Evolutionary conservation across 2,113 vertebrate genomes (phyloP).

Genomic region (Chlorodrepanis virens): DNA sequence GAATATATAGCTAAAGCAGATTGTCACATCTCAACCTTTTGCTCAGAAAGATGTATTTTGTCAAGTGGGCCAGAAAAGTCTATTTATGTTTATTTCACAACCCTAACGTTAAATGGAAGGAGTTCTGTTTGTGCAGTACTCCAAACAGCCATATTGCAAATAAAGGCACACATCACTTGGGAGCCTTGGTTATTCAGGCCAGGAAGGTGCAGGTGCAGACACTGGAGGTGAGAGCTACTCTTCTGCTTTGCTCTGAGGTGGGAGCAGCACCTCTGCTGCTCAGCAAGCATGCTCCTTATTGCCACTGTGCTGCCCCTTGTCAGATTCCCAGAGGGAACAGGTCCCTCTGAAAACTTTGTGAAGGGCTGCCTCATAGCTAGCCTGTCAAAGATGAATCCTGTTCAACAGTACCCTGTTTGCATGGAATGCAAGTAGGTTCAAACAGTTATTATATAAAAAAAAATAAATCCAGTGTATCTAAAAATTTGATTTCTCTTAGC

Average conservation of each 20-base stretch:
- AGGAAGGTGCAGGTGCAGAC: neutral
- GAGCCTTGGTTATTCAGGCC: neutral
- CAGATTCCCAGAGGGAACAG: neutral
- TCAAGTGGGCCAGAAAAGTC: neutral
- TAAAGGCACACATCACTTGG: rapidly evolving
- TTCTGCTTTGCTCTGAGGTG: neutral
- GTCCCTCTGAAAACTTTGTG: neutral
- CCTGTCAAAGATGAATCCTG: neutral
- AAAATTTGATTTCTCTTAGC: neutral
- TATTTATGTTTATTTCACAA: neutral
- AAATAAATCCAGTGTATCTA: neutral
- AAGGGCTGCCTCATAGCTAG: neutral
- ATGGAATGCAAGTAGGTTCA: neutral
- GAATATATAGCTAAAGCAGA: rapidly evolving
- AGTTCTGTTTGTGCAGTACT: neutral
- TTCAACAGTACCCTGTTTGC: neutral
- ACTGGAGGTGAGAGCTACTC: neutral
- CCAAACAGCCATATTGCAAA: neutral
- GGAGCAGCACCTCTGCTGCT: neutral
- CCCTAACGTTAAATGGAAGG: neutral
- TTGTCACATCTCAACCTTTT: neutral
- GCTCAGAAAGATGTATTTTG: neutral
- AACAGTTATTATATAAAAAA: neutral
- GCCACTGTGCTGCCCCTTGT: neutral
- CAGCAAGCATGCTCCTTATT: neutral